Conservation (phyloP, 2,888 invertebrate species). For the Mylabris sibirica region DNA sequence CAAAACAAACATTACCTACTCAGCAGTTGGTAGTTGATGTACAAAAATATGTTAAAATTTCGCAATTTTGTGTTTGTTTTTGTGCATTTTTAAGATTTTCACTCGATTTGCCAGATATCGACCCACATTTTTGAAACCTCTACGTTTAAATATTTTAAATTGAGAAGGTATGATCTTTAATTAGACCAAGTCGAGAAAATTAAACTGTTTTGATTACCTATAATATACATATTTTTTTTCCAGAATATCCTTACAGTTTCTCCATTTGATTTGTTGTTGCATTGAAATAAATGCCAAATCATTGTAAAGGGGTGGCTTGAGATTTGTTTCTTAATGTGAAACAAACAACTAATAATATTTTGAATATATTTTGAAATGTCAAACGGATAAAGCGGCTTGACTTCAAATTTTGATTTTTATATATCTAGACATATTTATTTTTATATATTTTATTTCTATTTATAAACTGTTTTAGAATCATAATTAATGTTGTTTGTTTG, state of each 20-base stretch:
- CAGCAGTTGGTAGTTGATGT: too few species aligned
- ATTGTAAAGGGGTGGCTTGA: slow-evolving; percentile 1
- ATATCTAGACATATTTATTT: neutral
- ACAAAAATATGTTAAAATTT: too few species aligned
- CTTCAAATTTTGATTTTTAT: neutral
- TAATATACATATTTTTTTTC: neutral
- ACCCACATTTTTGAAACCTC: too few species aligned
- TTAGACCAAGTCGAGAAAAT: too few species aligned
- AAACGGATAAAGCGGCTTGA: neutral
- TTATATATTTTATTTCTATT: neutral
- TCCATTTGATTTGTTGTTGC: slow-evolving; percentile 2
- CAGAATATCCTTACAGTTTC: neutral
- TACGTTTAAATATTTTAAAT: too few species aligned
- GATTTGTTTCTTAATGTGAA: neutral
- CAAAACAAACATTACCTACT: too few species aligned
- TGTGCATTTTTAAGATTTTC: too few species aligned
- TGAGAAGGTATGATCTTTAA: too few species aligned
- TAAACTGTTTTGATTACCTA: neutral
- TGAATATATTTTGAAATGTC: slow-evolving; percentile 8
- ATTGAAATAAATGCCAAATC: slow-evolving; percentile 8
- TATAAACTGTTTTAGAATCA: neutral
- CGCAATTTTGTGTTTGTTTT: too few species aligned
- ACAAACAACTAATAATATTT: neutral
- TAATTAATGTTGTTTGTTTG: slow-evolving; percentile 14
- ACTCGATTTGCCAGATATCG: too few species aligned